Base-by-base conservation (phyloP, 2,797 vertebrate species). In the Sebastes trivittatus region DNA sequence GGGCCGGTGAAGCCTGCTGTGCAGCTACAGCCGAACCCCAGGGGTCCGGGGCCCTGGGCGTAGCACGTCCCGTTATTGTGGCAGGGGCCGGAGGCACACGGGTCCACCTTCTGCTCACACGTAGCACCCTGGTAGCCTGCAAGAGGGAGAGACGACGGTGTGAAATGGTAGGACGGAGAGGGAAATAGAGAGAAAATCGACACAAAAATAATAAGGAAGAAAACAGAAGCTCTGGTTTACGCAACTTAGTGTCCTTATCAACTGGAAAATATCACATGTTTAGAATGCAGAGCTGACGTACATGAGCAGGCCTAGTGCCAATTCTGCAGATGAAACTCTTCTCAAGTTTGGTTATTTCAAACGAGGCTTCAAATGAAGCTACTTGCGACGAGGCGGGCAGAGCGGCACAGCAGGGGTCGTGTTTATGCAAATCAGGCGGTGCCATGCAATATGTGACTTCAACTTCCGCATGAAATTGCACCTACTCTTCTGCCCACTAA, bases 31-130 rank as follows among this genome's bases (percentile, higher is more conserved):
- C 95, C 95, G 55, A 97, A 98, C 11, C 92, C 96, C 82, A 96
- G 90, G 46, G 92, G 93, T 1, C 93, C 94, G 13, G 96, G 92
- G 1, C 96, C 96, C 3, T 97, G 96, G 2, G 95, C 89, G 1
- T 94, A 97, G 87, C 98, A 99, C 7, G 96, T 98, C 6, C 96
- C 98, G 0, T 99, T 99, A 90, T 99, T 99, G 92, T 97, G 97
- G 81, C 98, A 99, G 0, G 98, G 98, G 3, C 94, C 94, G 0
- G 97, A 98, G 0, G 92, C 95, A 10, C 98, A 99, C 0, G 97
- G 97, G 79, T 99, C 97, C 73, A 98, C 92, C 92, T 97, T 97
- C 72, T 98, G 96, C 82, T 98, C 97, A 18, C 98, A 99, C 14
- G 94, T 91, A 1, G 95, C 74, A 11, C 98, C 98, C 52, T 97